These are phyloP conservation scores for Cyclophora punctaria DNA, from an alignment of 2,888 invertebrate species.

Conservation along the genomic window DNA sequence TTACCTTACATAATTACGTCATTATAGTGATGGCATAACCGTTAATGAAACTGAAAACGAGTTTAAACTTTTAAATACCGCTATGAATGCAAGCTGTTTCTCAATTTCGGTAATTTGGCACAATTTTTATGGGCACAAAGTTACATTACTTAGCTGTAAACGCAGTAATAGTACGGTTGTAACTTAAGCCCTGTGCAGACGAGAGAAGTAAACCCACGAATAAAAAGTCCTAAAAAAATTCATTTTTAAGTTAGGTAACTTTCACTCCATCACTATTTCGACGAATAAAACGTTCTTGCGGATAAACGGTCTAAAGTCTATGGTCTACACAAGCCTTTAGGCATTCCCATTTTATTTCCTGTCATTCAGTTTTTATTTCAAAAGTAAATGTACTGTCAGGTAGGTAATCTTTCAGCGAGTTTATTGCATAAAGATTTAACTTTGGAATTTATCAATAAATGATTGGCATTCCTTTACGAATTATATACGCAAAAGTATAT, in stretches of 20 bases:
- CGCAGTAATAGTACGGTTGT: slow-evolving; percentile 11
- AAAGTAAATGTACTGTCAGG: background rate
- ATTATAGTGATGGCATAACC: slow-evolving; percentile 64
- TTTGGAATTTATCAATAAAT: too few species aligned
- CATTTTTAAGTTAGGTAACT: too few species aligned
- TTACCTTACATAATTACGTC: slow-evolving; percentile 61
- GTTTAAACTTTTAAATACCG: slow-evolving; percentile 63
- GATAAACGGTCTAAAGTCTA: too few species aligned
- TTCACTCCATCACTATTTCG: too few species aligned
- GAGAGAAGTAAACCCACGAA: too few species aligned
- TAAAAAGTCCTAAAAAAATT: too few species aligned
- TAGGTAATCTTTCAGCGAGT: background rate
- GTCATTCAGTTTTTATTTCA: slow-evolving; percentile 1
- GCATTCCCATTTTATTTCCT: background rate
- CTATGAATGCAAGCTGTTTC: slow-evolving; percentile 70
- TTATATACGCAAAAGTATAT: too few species aligned
- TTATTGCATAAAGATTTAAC: too few species aligned
- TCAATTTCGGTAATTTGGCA: slow-evolving; percentile 58
- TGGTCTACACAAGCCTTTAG: too few species aligned
- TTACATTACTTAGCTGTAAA: slow-evolving; percentile 14
- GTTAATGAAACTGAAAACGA: slow-evolving; percentile 69
- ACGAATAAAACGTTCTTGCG: too few species aligned
- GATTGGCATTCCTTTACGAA: too few species aligned
- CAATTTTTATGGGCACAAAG: slow-evolving; percentile 45
- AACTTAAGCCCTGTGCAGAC: background rate